Evolutionary conservation across 2,113 vertebrate genomes (phyloP).

Genomic region (rabbit (Oryctolagus cuniculus)): DNA sequence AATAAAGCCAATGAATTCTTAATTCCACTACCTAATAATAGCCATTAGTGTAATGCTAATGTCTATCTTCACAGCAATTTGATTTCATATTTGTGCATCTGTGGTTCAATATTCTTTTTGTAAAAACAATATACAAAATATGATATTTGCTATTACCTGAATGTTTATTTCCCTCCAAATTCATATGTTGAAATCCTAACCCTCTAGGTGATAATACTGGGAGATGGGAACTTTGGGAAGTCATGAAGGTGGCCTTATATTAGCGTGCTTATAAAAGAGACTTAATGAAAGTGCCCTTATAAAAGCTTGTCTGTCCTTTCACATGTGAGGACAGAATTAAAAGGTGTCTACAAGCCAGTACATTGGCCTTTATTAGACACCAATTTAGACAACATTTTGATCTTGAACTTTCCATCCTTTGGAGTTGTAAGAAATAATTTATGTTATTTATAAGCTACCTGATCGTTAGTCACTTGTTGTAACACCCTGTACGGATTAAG

Average conservation of each 20-base stretch:
- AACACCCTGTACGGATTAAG: too few species aligned
- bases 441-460: not conserved
- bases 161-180: not conserved
- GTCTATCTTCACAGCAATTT: not conserved
- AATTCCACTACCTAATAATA: not conserved
- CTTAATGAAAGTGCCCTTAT: not conserved
- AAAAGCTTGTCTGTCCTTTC: not conserved
- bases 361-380: not conserved
- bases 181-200: not conserved
- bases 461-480: not conserved
- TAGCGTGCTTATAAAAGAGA: not conserved
- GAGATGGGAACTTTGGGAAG: not conserved
- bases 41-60: not conserved
- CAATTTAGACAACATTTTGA: not conserved
- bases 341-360: not conserved
- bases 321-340: not conserved
- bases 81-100: not conserved
- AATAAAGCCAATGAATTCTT: not conserved
- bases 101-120: not conserved
- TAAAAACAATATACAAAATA: not conserved
- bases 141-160: not conserved
- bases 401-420: not conserved
- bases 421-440: not conserved
- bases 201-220: not conserved
- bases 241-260: too few species aligned